A percentile compares a stretch with the other conserved stretches of the same genome.
These are phyloP conservation scores for Lycophotia porphyrea DNA, from an alignment of 2,888 invertebrate genomes.

Conservation along the genomic window DNA sequence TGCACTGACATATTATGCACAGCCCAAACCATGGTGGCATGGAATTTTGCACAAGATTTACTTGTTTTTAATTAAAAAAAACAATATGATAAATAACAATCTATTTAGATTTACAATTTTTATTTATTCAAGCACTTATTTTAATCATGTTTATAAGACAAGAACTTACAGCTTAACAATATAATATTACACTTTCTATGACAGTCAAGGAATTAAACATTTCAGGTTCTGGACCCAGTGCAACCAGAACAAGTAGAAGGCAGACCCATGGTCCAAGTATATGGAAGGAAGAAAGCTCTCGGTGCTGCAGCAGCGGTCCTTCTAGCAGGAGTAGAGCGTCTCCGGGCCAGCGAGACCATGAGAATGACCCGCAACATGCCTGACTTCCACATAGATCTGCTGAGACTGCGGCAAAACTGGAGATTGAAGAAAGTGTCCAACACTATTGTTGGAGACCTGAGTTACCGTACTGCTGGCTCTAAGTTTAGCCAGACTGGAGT, in stretches of 20 bases:
- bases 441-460: constrained; percentile 98
- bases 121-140: background rate
- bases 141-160: background rate
- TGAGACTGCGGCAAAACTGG: constrained; percentile 98
- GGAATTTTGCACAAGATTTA: background rate
- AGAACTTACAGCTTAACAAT: background rate
- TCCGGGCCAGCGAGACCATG: constrained; percentile 95
- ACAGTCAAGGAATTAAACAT: background rate
- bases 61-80: background rate
- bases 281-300: constrained; percentile 97
- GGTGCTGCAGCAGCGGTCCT: constrained; percentile 96
- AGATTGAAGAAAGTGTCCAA: constrained; percentile 98
- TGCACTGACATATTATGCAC: background rate
- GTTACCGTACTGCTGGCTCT: constrained; percentile 98
- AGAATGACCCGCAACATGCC: constrained; percentile 93
- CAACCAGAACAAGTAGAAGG: constrained; percentile 95
- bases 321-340: constrained; percentile 95
- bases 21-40: background rate
- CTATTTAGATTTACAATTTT: background rate
- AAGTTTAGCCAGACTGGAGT: constrained; percentile 98
- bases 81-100: background rate
- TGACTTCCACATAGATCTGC: constrained; percentile 97
- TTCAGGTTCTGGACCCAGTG: constrained; percentile 94
- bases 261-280: constrained; percentile 96
- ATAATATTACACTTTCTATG: background rate